phyloP scores from a whole-genome alignment of 2,797 vertebrate genomes.

The Melanotaenia boesemani region DNA sequence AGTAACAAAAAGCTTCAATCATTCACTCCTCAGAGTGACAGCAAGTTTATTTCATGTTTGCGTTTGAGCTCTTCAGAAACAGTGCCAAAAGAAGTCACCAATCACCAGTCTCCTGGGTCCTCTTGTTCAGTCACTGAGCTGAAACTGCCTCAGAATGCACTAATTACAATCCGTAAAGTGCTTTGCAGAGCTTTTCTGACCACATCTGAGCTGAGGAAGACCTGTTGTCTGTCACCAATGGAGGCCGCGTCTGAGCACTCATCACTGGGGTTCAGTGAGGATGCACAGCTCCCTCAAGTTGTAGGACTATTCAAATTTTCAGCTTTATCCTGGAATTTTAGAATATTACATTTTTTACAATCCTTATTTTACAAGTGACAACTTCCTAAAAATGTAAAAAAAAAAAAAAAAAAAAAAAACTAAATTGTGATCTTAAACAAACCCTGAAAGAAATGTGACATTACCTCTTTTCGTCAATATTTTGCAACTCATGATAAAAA shows the following conservation, averaged over 20 bases:
- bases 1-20: slow-evolving; percentile 23
- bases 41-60: slow-evolving; percentile 53
- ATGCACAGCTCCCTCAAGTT: slow-evolving; percentile 14
- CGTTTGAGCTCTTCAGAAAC: slow-evolving; percentile 39
- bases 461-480: no score
- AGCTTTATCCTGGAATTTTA: slow-evolving; percentile 36
- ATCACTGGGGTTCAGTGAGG: slow-evolving; percentile 14
- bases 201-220: slow-evolving; percentile 55
- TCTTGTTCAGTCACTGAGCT: slow-evolving; percentile 71
- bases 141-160: slow-evolving; percentile 62
- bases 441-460: no score
- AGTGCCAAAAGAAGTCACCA: slow-evolving; percentile 47
- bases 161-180: slow-evolving; percentile 69
- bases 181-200: slow-evolving; percentile 57
- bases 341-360: neutral
- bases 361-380: neutral
- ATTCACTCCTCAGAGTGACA: slow-evolving; percentile 29
- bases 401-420: no score
- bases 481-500: neutral
- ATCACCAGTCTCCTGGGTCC: slow-evolving; percentile 64
- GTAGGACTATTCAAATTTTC: slow-evolving; percentile 9
- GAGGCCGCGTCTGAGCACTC: slow-evolving; percentile 39
- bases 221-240: slow-evolving; percentile 55
- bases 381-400: no score
- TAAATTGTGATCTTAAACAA: no score